Conservation (phyloP, 2,797 vertebrate genomes). For the Rhincodon typus region DNA sequence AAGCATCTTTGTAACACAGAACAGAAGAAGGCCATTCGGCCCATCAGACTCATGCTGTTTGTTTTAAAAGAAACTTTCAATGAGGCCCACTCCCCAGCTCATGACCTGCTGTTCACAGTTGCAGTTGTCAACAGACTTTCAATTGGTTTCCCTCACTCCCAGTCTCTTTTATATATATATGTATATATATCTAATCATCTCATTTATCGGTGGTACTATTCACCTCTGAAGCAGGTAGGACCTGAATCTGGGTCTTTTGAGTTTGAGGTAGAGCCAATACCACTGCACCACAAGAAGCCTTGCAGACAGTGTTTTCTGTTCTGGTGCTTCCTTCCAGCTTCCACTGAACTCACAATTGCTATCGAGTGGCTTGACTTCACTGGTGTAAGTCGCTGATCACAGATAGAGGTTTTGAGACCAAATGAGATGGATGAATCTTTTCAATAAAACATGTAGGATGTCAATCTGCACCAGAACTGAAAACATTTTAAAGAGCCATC, state of each 20-base stretch:
- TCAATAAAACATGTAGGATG: too few species aligned
- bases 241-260: too few species aligned
- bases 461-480: too few species aligned
- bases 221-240: too few species aligned
- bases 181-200: too few species aligned
- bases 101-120: not conserved
- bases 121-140: not conserved
- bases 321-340: not conserved
- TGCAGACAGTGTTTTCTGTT: not conserved
- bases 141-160: not conserved
- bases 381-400: not conserved
- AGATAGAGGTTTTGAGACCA: not conserved
- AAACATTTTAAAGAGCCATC: too few species aligned
- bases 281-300: too few species aligned
- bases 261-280: too few species aligned
- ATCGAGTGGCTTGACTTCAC: not conserved
- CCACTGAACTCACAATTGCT: not conserved
- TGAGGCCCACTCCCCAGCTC: not conserved
- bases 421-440: too few species aligned
- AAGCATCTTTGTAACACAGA: too few species aligned
- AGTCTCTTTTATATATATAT: not conserved
- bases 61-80: not conserved
- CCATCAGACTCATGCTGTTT: not conserved
- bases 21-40: not conserved
- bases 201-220: too few species aligned